Percentiles rank a stretch among this genome's conserved stretches.
phyloP scores from a whole-genome alignment of 2,113 vertebrate species.

The Pseudorectes ferrugineus region DNA sequence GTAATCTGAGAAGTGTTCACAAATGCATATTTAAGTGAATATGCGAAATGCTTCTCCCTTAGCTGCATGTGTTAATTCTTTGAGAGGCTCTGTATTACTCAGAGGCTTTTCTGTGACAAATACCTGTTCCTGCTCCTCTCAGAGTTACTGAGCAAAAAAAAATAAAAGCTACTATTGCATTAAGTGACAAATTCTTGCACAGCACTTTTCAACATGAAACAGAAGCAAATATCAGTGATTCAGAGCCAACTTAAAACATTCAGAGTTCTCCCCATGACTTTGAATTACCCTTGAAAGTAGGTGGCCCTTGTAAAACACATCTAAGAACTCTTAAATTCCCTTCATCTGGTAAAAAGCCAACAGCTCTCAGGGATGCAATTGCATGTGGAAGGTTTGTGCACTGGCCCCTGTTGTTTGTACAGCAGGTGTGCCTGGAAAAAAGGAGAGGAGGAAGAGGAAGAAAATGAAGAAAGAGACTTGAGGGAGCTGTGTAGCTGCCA shows the following conservation, averaged over 20 bases:
- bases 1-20: background rate
- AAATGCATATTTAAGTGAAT: background rate
- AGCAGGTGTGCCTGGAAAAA: constrained; percentile 44
- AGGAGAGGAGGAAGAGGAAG: constrained; percentile 60
- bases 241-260: background rate
- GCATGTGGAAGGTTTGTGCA: background rate
- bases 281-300: background rate
- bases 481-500: background rate
- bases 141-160: background rate
- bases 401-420: background rate
- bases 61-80: background rate
- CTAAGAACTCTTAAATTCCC: background rate
- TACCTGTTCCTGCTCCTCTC: background rate
- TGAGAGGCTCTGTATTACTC: background rate
- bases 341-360: background rate
- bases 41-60: background rate
- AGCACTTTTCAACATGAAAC: background rate
- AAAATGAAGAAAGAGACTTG: constrained; percentile 64
- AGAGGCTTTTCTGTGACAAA: background rate
- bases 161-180: background rate
- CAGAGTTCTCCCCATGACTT: background rate
- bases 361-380: background rate
- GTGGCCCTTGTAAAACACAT: background rate
- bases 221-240: background rate
- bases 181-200: background rate